Percentiles rank a stretch among this genome's conserved stretches.
Evolutionary conservation across 1,140 invertebrate species (phyloP).

Genomic region (Cepaea nemoralis): DNA sequence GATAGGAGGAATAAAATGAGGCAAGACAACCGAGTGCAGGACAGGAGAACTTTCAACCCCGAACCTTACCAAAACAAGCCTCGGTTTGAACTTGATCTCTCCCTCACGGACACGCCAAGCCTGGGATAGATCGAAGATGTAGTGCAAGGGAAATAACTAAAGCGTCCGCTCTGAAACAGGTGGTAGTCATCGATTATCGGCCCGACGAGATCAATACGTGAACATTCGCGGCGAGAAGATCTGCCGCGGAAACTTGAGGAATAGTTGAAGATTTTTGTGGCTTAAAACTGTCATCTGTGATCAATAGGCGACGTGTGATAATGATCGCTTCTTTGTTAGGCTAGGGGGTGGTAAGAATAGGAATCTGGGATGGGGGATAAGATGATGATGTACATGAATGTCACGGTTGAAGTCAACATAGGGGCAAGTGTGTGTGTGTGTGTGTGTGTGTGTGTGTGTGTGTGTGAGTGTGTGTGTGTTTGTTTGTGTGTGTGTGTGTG

Average conservation of each 20-base stretch:
- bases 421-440: too few species aligned
- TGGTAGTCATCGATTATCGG: slow-evolving; percentile 15
- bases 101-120: neutral
- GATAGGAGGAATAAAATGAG: neutral
- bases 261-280: slow-evolving; percentile 16
- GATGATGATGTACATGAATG: too few species aligned
- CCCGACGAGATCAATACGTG: neutral
- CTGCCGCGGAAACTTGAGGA: neutral
- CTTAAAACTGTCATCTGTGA: slow-evolving; percentile 4
- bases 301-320: slow-evolving; percentile 6
- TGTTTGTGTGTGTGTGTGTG: too few species aligned
- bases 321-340: neutral
- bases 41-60: neutral
- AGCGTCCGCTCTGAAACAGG: slow-evolving; percentile 6
- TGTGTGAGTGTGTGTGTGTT: too few species aligned
- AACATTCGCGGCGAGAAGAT: neutral
- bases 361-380: too few species aligned
- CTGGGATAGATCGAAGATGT: neutral
- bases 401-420: too few species aligned
- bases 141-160: slow-evolving; percentile 11
- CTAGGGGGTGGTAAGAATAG: neutral
- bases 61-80: neutral
- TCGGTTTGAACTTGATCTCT: neutral
- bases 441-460: too few species aligned
- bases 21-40: neutral